A percentile compares a stretch with the other conserved stretches of the same genome.
phyloP scores from a whole-genome alignment of 2,797 vertebrate species.

The Hephaestus fuliginosus region DNA sequence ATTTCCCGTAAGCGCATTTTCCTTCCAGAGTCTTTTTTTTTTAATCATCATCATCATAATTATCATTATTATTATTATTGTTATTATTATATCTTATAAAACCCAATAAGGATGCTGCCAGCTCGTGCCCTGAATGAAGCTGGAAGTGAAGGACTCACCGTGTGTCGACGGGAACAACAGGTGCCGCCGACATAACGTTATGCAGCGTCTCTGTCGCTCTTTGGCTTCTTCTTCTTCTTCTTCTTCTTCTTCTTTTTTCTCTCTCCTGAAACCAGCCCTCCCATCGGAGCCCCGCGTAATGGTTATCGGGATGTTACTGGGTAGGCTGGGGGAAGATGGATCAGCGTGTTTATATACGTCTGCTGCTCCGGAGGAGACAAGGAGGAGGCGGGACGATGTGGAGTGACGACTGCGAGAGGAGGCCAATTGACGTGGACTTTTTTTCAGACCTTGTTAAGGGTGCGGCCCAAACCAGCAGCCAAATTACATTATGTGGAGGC shows the following conservation, averaged over 20 bases:
- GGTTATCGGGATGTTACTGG: constrained; percentile 80
- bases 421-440: constrained; percentile 71
- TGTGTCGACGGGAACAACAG: constrained; percentile 72
- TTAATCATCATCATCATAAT: not conserved
- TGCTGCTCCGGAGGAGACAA: constrained; percentile 72
- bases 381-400: constrained; percentile 69
- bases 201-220: constrained; percentile 48
- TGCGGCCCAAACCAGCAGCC: constrained; percentile 73
- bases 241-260: too few species aligned
- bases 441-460: constrained; percentile 74
- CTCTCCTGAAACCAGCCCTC: constrained; percentile 40
- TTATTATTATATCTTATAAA: too few species aligned
- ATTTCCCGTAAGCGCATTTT: constrained; percentile 32
- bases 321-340: constrained; percentile 80
- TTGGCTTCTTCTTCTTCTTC: constrained; percentile 17
- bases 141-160: constrained; percentile 71
- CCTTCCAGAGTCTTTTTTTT: not conserved
- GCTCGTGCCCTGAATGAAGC: not conserved
- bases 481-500: constrained; percentile 69
- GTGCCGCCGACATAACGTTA: constrained; percentile 55
- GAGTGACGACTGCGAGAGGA: constrained; percentile 73
- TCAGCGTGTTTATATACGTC: constrained; percentile 82
- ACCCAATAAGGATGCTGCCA: too few species aligned
- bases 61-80: too few species aligned
- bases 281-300: constrained; percentile 73